Conservation (phyloP, 64 coral and sea anemone species). For the Acropora tenuis region DNA sequence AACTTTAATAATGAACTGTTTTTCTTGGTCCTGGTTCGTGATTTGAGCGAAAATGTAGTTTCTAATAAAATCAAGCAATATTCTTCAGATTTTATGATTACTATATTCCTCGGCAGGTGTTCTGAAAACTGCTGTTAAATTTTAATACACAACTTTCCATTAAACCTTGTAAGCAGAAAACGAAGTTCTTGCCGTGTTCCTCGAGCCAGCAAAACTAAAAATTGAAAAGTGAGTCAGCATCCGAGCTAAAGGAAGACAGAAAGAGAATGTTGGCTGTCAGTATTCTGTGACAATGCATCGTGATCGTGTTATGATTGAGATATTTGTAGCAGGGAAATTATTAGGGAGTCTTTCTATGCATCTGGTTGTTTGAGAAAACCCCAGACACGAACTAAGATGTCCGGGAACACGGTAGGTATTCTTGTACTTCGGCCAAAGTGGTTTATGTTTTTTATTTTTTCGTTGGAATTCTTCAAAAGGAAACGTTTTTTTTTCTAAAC, state of each 20-base stretch:
- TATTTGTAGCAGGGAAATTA: neutral
- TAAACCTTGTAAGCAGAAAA: conserved; percentile 8
- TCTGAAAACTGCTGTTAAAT: conserved; percentile 8
- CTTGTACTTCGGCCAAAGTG: neutral
- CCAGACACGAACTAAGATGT: neutral
- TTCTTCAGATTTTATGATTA: neutral
- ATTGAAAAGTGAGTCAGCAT: neutral
- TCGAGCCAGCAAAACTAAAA: neutral
- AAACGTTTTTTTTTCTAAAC: neutral
- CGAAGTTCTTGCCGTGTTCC: neutral
- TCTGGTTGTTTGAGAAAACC: neutral
- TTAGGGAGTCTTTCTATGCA: neutral
- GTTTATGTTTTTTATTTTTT: neutral
- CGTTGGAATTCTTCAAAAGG: neutral
- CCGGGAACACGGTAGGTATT: neutral
- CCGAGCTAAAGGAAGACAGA: neutral
- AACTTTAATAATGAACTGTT: neutral
- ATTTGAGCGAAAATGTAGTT: neutral
- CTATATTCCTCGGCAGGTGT: neutral
- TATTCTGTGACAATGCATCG: no score
- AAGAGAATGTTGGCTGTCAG: neutral
- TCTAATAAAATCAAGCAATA: neutral
- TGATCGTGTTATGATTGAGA: neutral
- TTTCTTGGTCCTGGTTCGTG: neutral
- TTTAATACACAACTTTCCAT: conserved; percentile 24